Evolutionary conservation across 2,888 invertebrate species (phyloP).

Genomic region (Oxyscelio sp.): DNA sequence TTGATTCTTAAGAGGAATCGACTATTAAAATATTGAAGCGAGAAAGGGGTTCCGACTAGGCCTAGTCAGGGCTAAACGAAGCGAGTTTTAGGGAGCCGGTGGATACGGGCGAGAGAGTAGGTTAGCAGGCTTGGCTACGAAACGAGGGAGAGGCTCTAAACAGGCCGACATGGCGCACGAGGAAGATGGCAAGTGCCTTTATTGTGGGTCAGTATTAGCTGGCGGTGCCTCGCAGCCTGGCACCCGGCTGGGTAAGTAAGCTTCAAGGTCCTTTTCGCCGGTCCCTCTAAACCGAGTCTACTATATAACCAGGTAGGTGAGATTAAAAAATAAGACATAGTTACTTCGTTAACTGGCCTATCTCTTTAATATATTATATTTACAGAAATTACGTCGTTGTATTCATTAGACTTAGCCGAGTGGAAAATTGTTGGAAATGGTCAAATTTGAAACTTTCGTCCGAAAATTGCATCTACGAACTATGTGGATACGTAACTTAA

Average conservation of each 20-base stretch:
- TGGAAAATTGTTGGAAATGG: slow-evolving; percentile 2
- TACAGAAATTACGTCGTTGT: slow-evolving; percentile 15
- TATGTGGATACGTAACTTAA: too few relatives aligned
- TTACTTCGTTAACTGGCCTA: slow-evolving; percentile 51
- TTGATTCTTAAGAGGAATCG: slow-evolving; percentile 25
- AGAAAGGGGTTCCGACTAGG: slow-evolving; percentile 74
- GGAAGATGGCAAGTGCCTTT: slow-evolving; percentile 88
- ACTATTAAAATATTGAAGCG: slow-evolving; percentile 53
- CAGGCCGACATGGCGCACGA: slow-evolving; percentile 83
- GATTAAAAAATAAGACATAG: slow-evolving; percentile 73
- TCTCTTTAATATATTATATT: slow-evolving; percentile 48
- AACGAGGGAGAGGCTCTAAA: slow-evolving; percentile 82
- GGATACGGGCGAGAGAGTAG: slow-evolving; percentile 82
- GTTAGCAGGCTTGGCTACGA: slow-evolving; percentile 85
- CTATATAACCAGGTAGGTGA: slow-evolving; percentile 82
- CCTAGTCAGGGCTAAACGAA: slow-evolving; percentile 79
- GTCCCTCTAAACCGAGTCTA: slow-evolving; percentile 78
- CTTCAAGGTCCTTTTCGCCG: slow-evolving; percentile 85
- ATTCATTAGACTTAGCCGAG: slow-evolving; percentile 19
- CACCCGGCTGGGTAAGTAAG: slow-evolving; percentile 84
- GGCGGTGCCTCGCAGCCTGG: slow-evolving; percentile 72
- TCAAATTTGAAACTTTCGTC: neutral
- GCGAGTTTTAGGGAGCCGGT: slow-evolving; percentile 80
- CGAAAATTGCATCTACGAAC: too few relatives aligned
- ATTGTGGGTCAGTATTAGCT: slow-evolving; percentile 88